A percentile compares a stretch with the other conserved stretches of the same genome.
Conservation (phyloP, 2,797 vertebrate species). For the Anniella stebbinsi region DNA sequence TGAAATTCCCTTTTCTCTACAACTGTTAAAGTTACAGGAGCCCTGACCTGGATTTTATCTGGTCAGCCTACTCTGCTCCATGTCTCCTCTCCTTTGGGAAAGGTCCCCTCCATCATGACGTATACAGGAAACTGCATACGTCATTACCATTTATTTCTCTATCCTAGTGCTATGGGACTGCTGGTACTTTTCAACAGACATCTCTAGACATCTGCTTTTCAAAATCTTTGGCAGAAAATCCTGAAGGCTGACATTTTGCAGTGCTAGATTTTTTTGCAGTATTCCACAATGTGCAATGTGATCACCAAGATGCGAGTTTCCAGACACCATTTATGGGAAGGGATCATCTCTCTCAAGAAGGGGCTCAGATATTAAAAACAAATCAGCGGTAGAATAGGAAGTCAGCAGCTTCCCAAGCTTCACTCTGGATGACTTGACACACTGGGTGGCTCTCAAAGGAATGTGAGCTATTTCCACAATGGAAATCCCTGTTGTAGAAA, state of each 20-base stretch:
- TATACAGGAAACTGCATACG: not conserved
- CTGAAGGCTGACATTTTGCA: not conserved
- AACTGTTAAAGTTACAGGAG: too few species aligned
- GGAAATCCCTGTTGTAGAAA: constrained; percentile 5
- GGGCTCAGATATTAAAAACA: not conserved
- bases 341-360: not conserved
- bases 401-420: not conserved
- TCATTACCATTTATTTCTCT: not conserved
- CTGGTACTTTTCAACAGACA: not conserved
- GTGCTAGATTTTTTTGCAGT: not conserved
- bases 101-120: not conserved
- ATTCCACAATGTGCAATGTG: not conserved
- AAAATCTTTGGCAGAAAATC: not conserved
- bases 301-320: not conserved
- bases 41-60: too few species aligned
- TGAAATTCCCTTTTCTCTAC: too few species aligned
- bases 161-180: not conserved
- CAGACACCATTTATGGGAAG: not conserved
- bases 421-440: not conserved
- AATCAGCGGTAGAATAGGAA: not conserved
- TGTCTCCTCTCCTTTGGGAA: not conserved
- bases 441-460: not conserved
- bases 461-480: not conserved
- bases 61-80: too few species aligned
- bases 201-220: not conserved